Evolutionary conservation across 2,797 vertebrate species (phyloP).

Genomic region (Gephyroberyx darwinii): DNA sequence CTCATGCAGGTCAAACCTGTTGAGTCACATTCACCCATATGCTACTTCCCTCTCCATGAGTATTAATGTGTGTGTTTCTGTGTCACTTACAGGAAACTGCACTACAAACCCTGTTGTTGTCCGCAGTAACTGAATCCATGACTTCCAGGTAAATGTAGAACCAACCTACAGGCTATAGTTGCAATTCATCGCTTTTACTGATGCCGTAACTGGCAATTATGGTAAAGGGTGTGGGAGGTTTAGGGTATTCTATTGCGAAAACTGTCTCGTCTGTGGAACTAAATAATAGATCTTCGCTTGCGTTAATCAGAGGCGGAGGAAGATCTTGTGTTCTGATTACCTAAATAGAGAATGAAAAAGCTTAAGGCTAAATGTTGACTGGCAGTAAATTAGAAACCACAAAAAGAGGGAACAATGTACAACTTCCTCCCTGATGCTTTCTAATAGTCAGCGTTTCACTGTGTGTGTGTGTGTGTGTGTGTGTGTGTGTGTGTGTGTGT

Average conservation of each 20-base stretch:
- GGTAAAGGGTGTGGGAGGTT: constrained; percentile 5
- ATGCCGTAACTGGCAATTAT: constrained; percentile 13
- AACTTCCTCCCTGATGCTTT: not conserved
- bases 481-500: not conserved
- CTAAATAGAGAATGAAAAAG: not conserved
- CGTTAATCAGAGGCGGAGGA: constrained; percentile 9
- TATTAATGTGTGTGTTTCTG: not conserved
- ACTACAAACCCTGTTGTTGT: not conserved
- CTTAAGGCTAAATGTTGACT: not conserved
- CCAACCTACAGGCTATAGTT: constrained; percentile 3
- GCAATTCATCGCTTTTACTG: constrained; percentile 22
- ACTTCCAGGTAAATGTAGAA: constrained; percentile 19
- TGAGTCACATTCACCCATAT: constrained; percentile 48
- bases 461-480: constrained; percentile 10
- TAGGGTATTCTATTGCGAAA: constrained; percentile 9
- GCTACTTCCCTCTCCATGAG: constrained; percentile 29
- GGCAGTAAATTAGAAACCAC: constrained; percentile 16
- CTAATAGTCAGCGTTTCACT: constrained; percentile 1
- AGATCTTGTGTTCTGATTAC: constrained; percentile 2
- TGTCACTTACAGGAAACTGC: constrained; percentile 7
- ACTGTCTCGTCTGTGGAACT: constrained; percentile 10
- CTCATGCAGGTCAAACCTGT: constrained; percentile 71
- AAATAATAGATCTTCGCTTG: not conserved
- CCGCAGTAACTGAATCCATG: not conserved
- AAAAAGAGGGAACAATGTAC: not conserved